Evolutionary conservation across 1,140 invertebrate species (phyloP), one percentile per base, ranked within the genome.

Genomic region (Cyclargus thomasi): DNA sequence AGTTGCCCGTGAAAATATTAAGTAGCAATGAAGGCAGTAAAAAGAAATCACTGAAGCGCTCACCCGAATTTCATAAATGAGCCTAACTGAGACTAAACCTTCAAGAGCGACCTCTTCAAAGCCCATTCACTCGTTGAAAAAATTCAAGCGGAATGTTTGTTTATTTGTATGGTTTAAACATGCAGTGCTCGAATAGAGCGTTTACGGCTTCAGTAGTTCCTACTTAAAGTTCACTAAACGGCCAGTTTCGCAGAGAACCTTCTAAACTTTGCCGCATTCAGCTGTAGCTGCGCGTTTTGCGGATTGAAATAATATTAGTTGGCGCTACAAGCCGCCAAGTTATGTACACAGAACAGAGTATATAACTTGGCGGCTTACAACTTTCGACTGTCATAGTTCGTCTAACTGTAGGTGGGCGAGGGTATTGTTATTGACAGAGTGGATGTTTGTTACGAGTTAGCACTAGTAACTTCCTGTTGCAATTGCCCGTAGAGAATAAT

Each of bases 181-280:
- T 76, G 77, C 76, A 80, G 72, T 76, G 76, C 72, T 68, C 76
- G 75, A 81, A 78, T 78, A 74, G 72, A 74, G 75, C 74, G 68
- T 73, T 70, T 70, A 79, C 72, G 64, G 76, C 73, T 75, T 70
- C 73, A 71, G 67, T 75, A 71, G 74, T 75, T 77, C 70, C 80
- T 82, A 84, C 82, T 88, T 88, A 87, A 88, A 88, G 77, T 88
- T 86, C 79, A 72, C 82, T 86, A 87, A 85, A 87, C 79, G 78
- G 78, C 75, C 78, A 78, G 80, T 74, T 74, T 77, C 72, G 78
- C 72, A 82, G 77, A 85, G 85, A 88, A 80, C 82, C 80, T 81
- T 82, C 79, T 77, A 85, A 88, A 82, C 75, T 85, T 81, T 65
- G 66, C 75, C 76, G 79, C 76, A 77, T 79, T 86, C 79, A 70